Conservation (phyloP, 2,888 invertebrate genomes). For the Drosophila kuntzei region DNA sequence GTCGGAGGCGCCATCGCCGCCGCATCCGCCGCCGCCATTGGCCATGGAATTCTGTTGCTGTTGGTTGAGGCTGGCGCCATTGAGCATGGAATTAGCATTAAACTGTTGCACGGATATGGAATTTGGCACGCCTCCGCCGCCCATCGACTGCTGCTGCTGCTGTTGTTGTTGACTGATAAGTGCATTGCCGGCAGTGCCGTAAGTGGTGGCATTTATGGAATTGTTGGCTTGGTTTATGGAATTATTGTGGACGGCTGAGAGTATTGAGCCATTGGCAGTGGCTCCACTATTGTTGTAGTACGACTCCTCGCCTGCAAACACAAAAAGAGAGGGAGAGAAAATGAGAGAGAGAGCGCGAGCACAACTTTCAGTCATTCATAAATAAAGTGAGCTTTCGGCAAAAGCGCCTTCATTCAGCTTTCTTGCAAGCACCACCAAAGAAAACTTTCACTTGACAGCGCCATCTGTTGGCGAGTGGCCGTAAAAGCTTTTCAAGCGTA, state of each 20-base stretch:
- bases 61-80: conserved; percentile 63
- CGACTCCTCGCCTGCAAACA: conserved; percentile 83
- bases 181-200: conserved; percentile 77
- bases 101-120: conserved; percentile 85
- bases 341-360: background rate
- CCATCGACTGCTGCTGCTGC: conserved; percentile 59
- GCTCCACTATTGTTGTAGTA: conserved; percentile 82
- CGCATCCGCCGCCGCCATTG: conserved; percentile 55
- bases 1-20: conserved; percentile 78
- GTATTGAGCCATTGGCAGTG: conserved; percentile 83
- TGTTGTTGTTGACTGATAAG: conserved; percentile 74
- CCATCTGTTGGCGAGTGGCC: conserved; percentile 46
- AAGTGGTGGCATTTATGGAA: conserved; percentile 82
- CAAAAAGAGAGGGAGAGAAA: background rate
- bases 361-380: conserved; percentile 57
- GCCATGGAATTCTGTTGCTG: conserved; percentile 72
- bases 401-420: conserved; percentile 45
- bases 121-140: conserved; percentile 77
- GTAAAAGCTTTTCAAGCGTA: conserved; percentile 22
- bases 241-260: conserved; percentile 85
- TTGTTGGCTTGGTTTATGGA: conserved; percentile 82
- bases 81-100: conserved; percentile 79
- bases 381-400: conserved; percentile 41
- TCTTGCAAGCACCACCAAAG: conserved; percentile 22
- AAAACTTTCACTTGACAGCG: conserved; percentile 56